Percentiles rank a stretch among this genome's conserved stretches.
phyloP scores from a whole-genome alignment of 1,140 invertebrate genomes.

The Tenebrio molitor region DNA sequence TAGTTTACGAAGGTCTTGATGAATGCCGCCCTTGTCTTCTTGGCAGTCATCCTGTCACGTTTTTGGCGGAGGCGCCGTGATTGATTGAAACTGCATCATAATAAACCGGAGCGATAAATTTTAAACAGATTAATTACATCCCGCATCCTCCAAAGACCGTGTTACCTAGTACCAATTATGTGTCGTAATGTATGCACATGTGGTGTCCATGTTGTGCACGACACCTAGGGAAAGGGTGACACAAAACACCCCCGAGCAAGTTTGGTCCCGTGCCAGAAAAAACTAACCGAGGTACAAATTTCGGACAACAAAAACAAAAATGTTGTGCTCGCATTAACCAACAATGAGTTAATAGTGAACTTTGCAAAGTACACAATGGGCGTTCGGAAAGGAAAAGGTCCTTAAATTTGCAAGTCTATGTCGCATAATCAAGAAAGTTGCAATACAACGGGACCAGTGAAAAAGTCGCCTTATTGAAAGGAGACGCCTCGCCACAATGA shows the following conservation, averaged over 20 bases:
- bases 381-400: conserved; percentile 14
- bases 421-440: conserved; percentile 32
- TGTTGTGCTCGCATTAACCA: neutral
- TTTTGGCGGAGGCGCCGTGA: conserved; percentile 24
- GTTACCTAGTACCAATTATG: neutral
- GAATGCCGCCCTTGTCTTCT: neutral
- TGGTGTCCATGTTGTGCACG: neutral
- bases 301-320: conserved; percentile 7
- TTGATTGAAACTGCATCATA: conserved; percentile 1
- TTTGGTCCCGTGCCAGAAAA: too few relatives aligned
- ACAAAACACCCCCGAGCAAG: too few relatives aligned
- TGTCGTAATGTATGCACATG: conserved; percentile 1
- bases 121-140: neutral
- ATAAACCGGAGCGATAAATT: neutral
- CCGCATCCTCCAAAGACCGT: neutral
- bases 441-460: neutral
- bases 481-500: conserved; percentile 19
- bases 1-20: conserved; percentile 19
- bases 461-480: conserved; percentile 23
- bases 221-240: neutral
- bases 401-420: conserved; percentile 43
- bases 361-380: conserved; percentile 22
- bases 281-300: too few relatives aligned
- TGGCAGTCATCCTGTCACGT: conserved; percentile 15
- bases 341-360: conserved; percentile 34